phyloP scores from a whole-genome alignment of 1,140 invertebrate genomes.

The Macrobrachium nipponense region DNA sequence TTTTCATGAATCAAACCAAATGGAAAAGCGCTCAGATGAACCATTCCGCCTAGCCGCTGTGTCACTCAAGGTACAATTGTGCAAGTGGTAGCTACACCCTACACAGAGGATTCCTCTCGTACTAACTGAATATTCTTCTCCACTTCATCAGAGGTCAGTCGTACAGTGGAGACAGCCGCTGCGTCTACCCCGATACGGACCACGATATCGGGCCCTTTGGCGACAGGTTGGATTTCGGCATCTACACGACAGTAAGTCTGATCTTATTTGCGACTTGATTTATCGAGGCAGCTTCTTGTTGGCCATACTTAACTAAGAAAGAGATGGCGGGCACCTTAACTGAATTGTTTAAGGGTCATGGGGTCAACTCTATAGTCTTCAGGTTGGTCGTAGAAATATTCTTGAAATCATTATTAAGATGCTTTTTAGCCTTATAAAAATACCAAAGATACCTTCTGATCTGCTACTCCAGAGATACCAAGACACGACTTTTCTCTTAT shows the following conservation, averaged over 20 bases:
- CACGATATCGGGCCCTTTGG: not conserved
- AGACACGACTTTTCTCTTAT: too few relatives aligned
- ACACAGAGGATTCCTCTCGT: not conserved
- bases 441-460: too few relatives aligned
- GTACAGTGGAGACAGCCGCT: not conserved
- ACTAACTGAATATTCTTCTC: not conserved
- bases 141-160: not conserved
- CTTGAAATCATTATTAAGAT: too few relatives aligned
- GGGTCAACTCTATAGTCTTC: too few relatives aligned
- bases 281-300: not conserved
- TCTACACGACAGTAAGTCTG: conserved; percentile 22
- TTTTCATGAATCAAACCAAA: too few relatives aligned
- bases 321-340: too few relatives aligned
- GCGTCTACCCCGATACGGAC: conserved; percentile 29
- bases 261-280: not conserved
- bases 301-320: not conserved
- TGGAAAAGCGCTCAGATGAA: not conserved
- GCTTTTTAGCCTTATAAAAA: too few relatives aligned
- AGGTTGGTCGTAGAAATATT: too few relatives aligned
- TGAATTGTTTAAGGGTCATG: too few relatives aligned
- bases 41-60: too few relatives aligned
- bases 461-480: too few relatives aligned
- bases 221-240: conserved; percentile 16
- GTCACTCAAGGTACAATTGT: not conserved
- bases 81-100: not conserved